Percentiles rank a stretch among this genome's conserved stretches.
phyloP scores from a whole-genome alignment of 2,888 invertebrate genomes.

The Clanis bilineata region DNA sequence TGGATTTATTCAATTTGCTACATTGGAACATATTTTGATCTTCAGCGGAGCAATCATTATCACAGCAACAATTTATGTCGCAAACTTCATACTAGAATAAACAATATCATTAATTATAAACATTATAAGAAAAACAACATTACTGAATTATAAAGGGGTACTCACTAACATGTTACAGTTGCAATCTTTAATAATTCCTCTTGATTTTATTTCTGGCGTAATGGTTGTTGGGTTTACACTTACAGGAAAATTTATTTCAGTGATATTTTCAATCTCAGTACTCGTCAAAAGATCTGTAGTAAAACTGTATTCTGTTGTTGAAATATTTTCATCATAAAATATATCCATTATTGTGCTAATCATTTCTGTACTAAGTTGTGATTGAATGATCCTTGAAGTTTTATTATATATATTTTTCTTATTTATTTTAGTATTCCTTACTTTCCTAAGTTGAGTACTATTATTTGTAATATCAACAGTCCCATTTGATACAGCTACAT shows the following conservation, averaged over 20 bases:
- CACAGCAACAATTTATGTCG: conserved; percentile 94
- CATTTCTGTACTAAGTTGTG: conserved; percentile 45
- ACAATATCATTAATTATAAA: conserved; percentile 15
- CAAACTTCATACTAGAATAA: conserved; percentile 83
- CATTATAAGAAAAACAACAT: background rate
- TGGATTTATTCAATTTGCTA: conserved; percentile 21
- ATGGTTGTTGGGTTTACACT: conserved; percentile 42
- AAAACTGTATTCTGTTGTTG: conserved; percentile 50
- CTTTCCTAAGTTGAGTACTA: conserved; percentile 54
- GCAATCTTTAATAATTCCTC: conserved; percentile 43
- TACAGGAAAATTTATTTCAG: conserved; percentile 61
- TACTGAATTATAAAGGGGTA: background rate
- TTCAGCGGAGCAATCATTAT: conserved; percentile 85
- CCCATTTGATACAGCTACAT: conserved; percentile 42
- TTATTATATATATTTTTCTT: conserved; percentile 42
- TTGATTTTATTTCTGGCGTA: conserved; percentile 42
- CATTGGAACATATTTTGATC: conserved; percentile 85
- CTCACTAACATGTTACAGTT: conserved; percentile 67
- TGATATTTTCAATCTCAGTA: conserved; percentile 64
- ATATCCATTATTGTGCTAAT: conserved; percentile 57
- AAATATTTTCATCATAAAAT: conserved; percentile 61
- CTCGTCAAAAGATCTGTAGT: conserved; percentile 33
- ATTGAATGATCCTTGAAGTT: conserved; percentile 36
- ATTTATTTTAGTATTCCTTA: conserved; percentile 28
- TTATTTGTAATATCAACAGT: conserved; percentile 31